A percentile compares a stretch with the other conserved stretches of the same genome.
Conservation (phyloP, 2,113 vertebrate species). For the Mobula hypostoma region DNA sequence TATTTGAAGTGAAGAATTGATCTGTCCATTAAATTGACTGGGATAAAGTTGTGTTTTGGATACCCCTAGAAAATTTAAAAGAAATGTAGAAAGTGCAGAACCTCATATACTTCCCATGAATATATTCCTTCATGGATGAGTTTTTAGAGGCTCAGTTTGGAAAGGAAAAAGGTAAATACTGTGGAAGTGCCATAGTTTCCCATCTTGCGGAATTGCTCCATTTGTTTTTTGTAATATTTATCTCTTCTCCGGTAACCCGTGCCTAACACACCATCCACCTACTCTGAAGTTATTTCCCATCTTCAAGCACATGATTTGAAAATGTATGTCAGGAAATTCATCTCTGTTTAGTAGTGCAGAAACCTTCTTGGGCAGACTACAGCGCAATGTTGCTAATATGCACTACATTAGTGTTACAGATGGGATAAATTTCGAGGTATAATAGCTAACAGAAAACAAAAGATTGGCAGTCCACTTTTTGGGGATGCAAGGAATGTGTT, state of each 20-base stretch:
- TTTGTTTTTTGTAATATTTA: not conserved
- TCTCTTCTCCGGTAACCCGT: not conserved
- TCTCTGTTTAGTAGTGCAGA: too few species aligned
- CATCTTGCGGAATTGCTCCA: not conserved
- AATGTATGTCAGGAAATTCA: not conserved
- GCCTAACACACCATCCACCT: not conserved
- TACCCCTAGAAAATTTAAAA: not conserved
- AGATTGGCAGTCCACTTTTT: not conserved
- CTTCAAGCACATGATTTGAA: not conserved
- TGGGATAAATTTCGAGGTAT: too few species aligned
- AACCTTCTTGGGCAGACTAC: too few species aligned
- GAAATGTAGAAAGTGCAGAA: not conserved
- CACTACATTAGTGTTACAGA: too few species aligned
- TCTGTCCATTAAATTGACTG: not conserved
- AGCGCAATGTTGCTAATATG: too few species aligned
- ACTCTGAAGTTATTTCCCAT: not conserved
- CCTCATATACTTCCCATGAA: not conserved
- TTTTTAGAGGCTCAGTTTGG: not conserved
- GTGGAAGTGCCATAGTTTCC: not conserved
- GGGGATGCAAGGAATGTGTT: not conserved
- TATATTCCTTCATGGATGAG: not conserved
- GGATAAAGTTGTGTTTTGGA: not conserved
- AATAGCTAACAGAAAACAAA: not conserved
- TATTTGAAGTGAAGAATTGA: not conserved
- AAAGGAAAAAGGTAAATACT: not conserved